These are phyloP conservation scores for Trochalopteron elliotii DNA, from an alignment of 2,113 vertebrate species.

Conservation along the genomic window DNA sequence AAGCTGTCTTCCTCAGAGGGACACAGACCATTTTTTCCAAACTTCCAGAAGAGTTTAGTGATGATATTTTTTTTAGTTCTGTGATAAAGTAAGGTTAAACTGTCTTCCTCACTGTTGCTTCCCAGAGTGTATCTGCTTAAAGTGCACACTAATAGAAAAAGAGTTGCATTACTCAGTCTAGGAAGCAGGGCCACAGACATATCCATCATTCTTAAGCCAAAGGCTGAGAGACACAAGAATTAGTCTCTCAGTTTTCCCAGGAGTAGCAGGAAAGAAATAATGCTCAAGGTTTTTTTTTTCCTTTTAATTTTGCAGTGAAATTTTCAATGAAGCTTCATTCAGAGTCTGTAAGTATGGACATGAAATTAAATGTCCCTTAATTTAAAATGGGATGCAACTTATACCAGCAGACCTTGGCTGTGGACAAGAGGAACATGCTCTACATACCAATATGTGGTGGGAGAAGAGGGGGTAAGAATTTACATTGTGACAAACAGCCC, in stretches of 20 bases:
- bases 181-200: background rate
- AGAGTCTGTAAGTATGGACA: background rate
- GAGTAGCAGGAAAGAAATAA: background rate
- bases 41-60: background rate
- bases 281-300: background rate
- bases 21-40: background rate
- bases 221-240: background rate
- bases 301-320: background rate
- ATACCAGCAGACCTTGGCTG: background rate
- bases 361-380: background rate
- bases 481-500: background rate
- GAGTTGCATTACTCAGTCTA: background rate
- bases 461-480: background rate
- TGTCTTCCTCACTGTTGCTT: background rate
- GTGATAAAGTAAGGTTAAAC: slow-evolving; percentile 13
- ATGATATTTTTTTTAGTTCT: background rate
- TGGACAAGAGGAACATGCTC: background rate
- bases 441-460: background rate
- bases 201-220: slow-evolving; percentile 25
- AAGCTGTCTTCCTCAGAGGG: background rate
- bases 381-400: background rate
- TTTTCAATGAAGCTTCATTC: background rate
- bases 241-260: background rate
- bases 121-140: background rate
- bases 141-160: background rate